Conservation (phyloP, 2,888 invertebrate species). For the Seira musarum region DNA sequence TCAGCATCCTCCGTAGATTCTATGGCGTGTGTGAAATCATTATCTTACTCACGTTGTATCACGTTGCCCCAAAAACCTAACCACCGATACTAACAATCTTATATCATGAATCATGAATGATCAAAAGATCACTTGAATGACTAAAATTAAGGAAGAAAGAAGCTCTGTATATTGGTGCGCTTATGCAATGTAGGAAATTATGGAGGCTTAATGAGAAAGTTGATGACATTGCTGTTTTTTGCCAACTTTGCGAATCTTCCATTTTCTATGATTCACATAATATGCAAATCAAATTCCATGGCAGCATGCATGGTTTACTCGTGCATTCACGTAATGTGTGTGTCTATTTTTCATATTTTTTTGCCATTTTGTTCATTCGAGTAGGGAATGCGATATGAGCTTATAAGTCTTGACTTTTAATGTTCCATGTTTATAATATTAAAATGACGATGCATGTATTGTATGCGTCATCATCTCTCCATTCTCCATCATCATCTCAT, state of each 20-base stretch:
- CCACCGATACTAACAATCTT: too few relatives aligned
- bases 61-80: constrained; percentile 11
- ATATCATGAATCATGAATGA: too few relatives aligned
- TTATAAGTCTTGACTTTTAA: not conserved
- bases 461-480: not conserved
- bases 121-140: too few relatives aligned
- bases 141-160: too few relatives aligned
- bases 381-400: too few relatives aligned
- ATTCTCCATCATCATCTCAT: constrained; percentile 24
- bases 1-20: constrained; percentile 58
- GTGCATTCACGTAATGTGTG: not conserved
- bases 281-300: too few relatives aligned
- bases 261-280: not conserved
- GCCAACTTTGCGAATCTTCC: not conserved
- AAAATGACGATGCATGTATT: constrained; percentile 3
- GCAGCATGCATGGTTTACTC: too few relatives aligned
- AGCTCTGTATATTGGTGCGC: too few relatives aligned
- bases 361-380: not conserved
- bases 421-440: constrained; percentile 13
- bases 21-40: constrained; percentile 26
- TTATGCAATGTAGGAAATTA: too few relatives aligned
- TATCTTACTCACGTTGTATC: not conserved
- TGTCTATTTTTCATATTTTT: not conserved
- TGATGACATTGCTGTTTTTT: too few relatives aligned
- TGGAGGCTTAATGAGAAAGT: too few relatives aligned